Evolutionary conservation across 1,140 invertebrate genomes (phyloP).

Genomic region (Matsumurasca onukii): DNA sequence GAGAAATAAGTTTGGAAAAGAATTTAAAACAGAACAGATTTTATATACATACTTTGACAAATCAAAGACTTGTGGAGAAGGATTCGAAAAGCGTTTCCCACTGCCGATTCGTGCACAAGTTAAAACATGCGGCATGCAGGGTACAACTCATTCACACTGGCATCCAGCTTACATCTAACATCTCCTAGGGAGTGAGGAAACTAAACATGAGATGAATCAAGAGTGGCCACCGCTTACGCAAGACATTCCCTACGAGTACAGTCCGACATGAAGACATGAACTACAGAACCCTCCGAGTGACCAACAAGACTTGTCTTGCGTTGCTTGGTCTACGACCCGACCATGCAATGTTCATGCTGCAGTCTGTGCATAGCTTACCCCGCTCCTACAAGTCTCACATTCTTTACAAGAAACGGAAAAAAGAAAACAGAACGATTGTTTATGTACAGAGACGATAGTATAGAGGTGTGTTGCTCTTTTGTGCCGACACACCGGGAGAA

Average conservation of each 20-base stretch:
- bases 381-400: constrained; percentile 39
- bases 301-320: constrained; percentile 26
- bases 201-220: too few relatives aligned
- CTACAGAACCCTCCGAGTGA: too few relatives aligned
- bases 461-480: constrained; percentile 28
- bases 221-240: too few relatives aligned
- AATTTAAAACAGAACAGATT: too few relatives aligned
- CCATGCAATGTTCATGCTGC: constrained; percentile 42
- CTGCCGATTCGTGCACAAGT: constrained; percentile 7
- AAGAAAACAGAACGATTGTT: neutral
- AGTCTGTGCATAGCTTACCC: constrained; percentile 40
- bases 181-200: too few relatives aligned
- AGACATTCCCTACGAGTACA: too few relatives aligned
- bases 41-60: constrained; percentile 8
- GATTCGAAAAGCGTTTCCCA: constrained; percentile 36
- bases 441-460: constrained; percentile 23
- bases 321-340: constrained; percentile 27
- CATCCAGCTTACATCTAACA: too few relatives aligned
- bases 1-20: neutral
- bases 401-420: constrained; percentile 23
- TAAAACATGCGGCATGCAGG: constrained; percentile 18
- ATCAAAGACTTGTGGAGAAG: constrained; percentile 39
- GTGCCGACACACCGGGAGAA: constrained; percentile 16
- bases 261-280: too few relatives aligned
- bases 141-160: neutral